These are phyloP conservation scores for Lagodon rhomboides DNA, from an alignment of 2,797 vertebrate species.

Conservation along the genomic window DNA sequence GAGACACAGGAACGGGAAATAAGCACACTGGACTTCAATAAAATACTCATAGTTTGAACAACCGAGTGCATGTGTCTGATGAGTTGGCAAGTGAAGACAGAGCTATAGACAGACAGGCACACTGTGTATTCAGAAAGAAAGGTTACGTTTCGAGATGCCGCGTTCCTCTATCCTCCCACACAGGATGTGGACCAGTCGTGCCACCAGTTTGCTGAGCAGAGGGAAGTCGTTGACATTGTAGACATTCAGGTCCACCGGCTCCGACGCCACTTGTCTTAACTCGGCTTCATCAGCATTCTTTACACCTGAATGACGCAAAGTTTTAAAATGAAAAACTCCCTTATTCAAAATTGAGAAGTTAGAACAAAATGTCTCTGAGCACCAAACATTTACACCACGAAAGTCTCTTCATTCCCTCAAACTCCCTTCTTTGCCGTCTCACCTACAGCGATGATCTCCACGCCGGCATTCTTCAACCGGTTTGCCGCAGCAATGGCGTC, in stretches of 20 bases:
- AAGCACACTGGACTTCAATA: not conserved
- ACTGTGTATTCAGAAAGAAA: not conserved
- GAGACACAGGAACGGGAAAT: conserved; percentile 1
- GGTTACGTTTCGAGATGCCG: conserved; percentile 81
- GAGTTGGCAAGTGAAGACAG: not conserved
- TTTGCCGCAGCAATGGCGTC: conserved; percentile 88
- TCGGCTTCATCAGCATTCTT: conserved; percentile 95
- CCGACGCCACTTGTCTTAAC: conserved; percentile 91
- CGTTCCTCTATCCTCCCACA: conserved; percentile 90
- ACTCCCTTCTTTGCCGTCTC: conserved; percentile 67
- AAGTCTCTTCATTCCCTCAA: not conserved
- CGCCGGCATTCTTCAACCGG: conserved; percentile 88
- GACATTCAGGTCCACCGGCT: conserved; percentile 91
- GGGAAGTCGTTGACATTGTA: conserved; percentile 95
- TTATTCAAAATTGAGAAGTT: not conserved
- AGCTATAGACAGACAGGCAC: not conserved
- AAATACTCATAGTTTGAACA: not conserved
- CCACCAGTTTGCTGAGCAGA: conserved; percentile 90
- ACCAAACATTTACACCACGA: not conserved
- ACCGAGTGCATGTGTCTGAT: not conserved
- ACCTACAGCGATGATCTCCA: conserved; percentile 95
- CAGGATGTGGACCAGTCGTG: conserved; percentile 89
- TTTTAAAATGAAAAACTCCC: not conserved
- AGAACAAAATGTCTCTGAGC: not conserved
- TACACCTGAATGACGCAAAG: conserved; percentile 85